These are phyloP conservation scores for Xiphorhynchus elegans DNA, from an alignment of 2,113 vertebrate species.

Conservation along the genomic window DNA sequence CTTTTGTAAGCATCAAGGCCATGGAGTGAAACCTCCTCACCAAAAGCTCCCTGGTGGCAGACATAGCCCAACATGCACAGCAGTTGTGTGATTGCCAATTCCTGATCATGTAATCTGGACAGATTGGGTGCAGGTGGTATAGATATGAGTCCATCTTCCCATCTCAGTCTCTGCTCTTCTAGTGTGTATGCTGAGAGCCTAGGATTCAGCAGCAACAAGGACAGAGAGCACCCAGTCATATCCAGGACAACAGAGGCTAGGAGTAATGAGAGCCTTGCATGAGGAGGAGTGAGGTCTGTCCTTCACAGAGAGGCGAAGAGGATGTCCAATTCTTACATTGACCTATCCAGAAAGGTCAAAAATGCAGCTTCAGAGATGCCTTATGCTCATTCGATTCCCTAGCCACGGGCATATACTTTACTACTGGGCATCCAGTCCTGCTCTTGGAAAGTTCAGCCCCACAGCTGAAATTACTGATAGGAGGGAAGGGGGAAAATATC, in stretches of 20 bases:
- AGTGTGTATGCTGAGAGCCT: neutral
- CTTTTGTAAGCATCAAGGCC: neutral
- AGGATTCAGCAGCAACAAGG: neutral
- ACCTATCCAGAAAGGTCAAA: neutral
- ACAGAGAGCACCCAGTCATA: neutral
- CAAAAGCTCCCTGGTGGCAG: neutral
- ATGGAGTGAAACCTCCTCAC: neutral
- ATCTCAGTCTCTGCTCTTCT: neutral
- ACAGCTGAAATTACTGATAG: neutral
- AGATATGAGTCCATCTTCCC: neutral
- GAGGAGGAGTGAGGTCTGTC: neutral
- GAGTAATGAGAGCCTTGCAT: neutral
- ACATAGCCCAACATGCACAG: neutral
- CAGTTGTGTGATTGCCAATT: neutral
- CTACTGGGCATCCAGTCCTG: neutral
- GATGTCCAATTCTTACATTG: neutral
- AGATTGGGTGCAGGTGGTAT: neutral
- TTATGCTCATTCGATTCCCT: neutral
- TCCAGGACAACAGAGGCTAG: neutral
- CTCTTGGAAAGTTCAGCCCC: neutral
- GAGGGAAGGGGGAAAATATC: neutral
- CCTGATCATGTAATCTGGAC: neutral
- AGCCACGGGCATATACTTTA: neutral
- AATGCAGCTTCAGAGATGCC: neutral
- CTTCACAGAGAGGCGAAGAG: neutral